A percentile compares a stretch with the other conserved stretches of the same genome.
Conservation (phyloP, 1,140 invertebrate species). For the Drosophila trapezifrons region DNA sequence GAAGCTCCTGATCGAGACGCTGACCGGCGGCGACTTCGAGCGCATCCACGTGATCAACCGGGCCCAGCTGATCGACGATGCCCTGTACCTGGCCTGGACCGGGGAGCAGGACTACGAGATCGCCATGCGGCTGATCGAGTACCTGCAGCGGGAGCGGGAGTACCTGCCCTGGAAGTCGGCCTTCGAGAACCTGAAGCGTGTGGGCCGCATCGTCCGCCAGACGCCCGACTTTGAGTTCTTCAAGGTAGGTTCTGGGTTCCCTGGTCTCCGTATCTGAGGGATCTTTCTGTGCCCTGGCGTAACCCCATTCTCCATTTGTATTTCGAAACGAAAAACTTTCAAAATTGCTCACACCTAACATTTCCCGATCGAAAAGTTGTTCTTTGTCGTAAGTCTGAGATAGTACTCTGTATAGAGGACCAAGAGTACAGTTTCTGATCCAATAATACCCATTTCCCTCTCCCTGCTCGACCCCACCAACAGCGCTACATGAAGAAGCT, state of each 20-base stretch:
- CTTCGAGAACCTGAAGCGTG: constrained; percentile 85
- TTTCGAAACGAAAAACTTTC: constrained; percentile 51
- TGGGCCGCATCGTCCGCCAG: constrained; percentile 85
- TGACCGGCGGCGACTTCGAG: constrained; percentile 85
- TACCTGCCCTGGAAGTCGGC: constrained; percentile 89
- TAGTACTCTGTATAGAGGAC: neutral
- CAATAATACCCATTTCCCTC: neutral
- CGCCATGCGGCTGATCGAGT: constrained; percentile 87
- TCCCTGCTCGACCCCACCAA: neutral
- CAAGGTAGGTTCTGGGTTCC: constrained; percentile 82
- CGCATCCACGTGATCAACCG: constrained; percentile 89
- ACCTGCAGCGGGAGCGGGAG: constrained; percentile 87
- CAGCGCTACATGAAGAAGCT: constrained; percentile 87
- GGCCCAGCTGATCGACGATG: constrained; percentile 92
- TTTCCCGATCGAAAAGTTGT: constrained; percentile 55
- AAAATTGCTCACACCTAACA: constrained; percentile 43
- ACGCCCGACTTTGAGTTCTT: constrained; percentile 86
- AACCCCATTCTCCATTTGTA: constrained; percentile 65
- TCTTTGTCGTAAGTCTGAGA: constrained; percentile 70
- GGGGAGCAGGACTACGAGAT: constrained; percentile 88
- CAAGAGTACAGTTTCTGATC: neutral
- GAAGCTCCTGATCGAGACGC: constrained; percentile 86
- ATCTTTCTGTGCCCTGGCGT: neutral
- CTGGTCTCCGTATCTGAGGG: neutral
- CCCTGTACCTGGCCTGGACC: constrained; percentile 90